Conservation (phyloP, 2,888 invertebrate genomes). For the Pomacea canaliculata region DNA sequence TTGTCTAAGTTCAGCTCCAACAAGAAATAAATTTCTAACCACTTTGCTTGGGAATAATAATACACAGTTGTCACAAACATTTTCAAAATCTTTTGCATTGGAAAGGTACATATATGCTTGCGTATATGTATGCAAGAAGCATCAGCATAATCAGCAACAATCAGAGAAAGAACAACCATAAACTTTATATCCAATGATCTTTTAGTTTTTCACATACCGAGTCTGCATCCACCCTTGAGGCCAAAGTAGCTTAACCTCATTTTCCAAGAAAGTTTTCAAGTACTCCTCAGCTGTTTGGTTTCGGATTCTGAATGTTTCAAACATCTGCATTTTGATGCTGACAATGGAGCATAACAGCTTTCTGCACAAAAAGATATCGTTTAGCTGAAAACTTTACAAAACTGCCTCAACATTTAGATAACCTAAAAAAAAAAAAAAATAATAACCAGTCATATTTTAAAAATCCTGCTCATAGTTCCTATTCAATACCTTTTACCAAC, state of each 20-base stretch:
- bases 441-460: not conserved
- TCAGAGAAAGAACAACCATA: no score
- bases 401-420: not conserved
- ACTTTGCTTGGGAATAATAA: no score
- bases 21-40: no score
- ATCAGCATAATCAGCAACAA: no score
- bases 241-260: conserved; percentile 78
- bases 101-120: no score
- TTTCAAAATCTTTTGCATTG: no score
- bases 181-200: no score
- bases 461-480: no score
- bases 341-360: conserved; percentile 69
- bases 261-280: conserved; percentile 74
- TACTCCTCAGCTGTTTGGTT: conserved; percentile 71
- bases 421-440: not conserved
- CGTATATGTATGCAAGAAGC: no score
- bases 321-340: conserved; percentile 70
- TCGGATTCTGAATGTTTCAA: conserved; percentile 69
- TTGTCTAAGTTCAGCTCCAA: no score
- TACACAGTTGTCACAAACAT: no score
- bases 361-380: conserved; percentile 32
- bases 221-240: conserved; percentile 79
- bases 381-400: not conserved
- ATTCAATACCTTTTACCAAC: no score
- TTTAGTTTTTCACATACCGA: conserved; percentile 35